phyloP scores from a whole-genome alignment of 2,888 invertebrate species.

The Drosophila limbata region DNA sequence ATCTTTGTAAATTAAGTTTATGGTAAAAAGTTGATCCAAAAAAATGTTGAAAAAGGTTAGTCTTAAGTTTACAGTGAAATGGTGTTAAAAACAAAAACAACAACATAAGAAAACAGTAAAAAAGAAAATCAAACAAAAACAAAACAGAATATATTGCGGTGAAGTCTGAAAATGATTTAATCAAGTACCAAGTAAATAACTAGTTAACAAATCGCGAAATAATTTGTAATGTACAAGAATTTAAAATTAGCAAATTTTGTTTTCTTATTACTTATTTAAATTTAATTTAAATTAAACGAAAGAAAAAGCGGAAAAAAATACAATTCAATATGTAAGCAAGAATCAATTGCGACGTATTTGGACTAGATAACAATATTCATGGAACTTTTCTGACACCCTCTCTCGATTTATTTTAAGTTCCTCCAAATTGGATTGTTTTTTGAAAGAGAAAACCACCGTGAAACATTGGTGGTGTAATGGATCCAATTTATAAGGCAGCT shows the following conservation, averaged over 20 bases:
- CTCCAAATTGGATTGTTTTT: constrained; percentile 10
- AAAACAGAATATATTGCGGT: constrained; percentile 69
- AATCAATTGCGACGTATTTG: constrained; percentile 33
- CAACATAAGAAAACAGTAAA: constrained; percentile 21
- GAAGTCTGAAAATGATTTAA: constrained; percentile 84
- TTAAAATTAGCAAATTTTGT: constrained; percentile 66
- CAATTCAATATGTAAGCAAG: constrained; percentile 52
- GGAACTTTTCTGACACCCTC: background rate
- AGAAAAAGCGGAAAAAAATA: constrained; percentile 50
- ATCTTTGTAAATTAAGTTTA: constrained; percentile 75
- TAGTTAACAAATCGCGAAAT: constrained; percentile 60
- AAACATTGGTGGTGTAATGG: constrained; percentile 3
- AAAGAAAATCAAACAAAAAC: constrained; percentile 41
- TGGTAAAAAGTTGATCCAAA: constrained; percentile 72
- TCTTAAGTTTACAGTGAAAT: constrained; percentile 62
- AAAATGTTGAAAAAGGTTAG: constrained; percentile 68
- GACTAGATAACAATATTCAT: constrained; percentile 34
- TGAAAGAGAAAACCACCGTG: background rate
- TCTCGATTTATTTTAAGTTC: background rate
- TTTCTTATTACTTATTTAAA: constrained; percentile 69
- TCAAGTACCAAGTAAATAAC: constrained; percentile 76
- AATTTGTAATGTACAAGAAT: constrained; percentile 68
- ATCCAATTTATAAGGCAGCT: constrained; percentile 31
- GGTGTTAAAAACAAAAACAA: constrained; percentile 50
- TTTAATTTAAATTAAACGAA: constrained; percentile 86